These are phyloP conservation scores for Poicephalus meyeri DNA, from an alignment of 2,113 vertebrate genomes.

Conservation along the genomic window DNA sequence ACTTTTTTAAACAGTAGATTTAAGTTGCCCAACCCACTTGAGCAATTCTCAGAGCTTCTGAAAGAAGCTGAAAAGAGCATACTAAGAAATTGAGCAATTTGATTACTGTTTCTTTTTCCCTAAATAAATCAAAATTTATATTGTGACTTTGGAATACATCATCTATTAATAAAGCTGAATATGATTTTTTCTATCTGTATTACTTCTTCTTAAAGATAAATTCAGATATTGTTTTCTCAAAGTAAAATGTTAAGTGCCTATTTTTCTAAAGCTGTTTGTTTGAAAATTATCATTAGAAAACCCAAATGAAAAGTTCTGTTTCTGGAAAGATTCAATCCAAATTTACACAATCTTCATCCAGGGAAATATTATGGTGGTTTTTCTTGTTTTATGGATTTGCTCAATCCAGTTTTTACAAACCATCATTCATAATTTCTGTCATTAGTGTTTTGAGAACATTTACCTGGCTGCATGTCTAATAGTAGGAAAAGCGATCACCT, in stretches of 20 bases:
- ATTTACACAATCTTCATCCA: not conserved
- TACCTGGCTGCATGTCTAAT: not conserved
- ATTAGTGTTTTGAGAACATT: not conserved
- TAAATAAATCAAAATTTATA: not conserved
- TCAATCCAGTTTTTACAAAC: not conserved
- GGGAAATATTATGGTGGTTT: not conserved
- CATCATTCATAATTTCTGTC: not conserved
- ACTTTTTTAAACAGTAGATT: not conserved
- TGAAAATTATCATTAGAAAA: not conserved
- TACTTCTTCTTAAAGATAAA: not conserved
- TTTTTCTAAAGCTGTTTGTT: not conserved
- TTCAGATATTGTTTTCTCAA: not conserved
- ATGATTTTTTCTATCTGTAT: not conserved
- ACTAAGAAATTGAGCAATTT: not conserved
- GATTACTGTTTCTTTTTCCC: not conserved
- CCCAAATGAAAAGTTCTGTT: not conserved
- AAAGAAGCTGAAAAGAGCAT: not conserved
- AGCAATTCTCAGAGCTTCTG: not conserved
- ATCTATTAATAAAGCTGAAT: not conserved
- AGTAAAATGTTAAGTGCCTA: not conserved
- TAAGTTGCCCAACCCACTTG: not conserved
- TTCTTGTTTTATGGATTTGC: not conserved
- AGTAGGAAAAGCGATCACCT: not conserved
- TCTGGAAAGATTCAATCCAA: not conserved
- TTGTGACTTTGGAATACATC: not conserved